Percentiles rank a stretch among this genome's conserved stretches.
phyloP scores from a whole-genome alignment of 1,140 invertebrate genomes.

The Magallana ariakensis region DNA sequence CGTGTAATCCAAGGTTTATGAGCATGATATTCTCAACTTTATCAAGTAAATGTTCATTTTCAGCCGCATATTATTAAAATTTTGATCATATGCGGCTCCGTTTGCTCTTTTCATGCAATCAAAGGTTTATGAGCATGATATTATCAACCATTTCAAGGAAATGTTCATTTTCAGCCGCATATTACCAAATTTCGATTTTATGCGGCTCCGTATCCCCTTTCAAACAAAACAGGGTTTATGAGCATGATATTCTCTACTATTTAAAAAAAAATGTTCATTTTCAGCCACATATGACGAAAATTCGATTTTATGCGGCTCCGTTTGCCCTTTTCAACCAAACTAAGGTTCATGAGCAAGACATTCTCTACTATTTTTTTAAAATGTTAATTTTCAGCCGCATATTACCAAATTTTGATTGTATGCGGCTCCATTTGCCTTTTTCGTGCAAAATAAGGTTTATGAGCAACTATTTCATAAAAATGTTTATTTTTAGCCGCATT shows the following conservation, averaged over 20 bases:
- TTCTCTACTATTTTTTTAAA: too few relatives aligned
- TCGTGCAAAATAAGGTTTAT: not conserved
- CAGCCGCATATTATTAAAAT: not conserved
- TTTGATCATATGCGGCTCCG: not conserved
- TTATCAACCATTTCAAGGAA: not conserved
- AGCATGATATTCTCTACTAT: not conserved
- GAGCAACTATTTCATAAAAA: not conserved
- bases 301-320: too few relatives aligned
- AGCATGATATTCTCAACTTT: too few relatives aligned
- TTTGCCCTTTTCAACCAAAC: too few relatives aligned
- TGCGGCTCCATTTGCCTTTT: too few relatives aligned
- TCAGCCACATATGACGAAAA: too few relatives aligned
- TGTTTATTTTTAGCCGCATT: not conserved
- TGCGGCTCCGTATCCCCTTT: not conserved
- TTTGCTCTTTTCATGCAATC: not conserved
- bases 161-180: conserved; percentile 1
- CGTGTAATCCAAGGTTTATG: too few relatives aligned
- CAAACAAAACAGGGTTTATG: not conserved
- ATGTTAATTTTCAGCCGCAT: too few relatives aligned
- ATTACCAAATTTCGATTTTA: not conserved
- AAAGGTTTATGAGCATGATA: not conserved
- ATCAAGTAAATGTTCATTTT: not conserved
- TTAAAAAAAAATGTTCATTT: too few relatives aligned
- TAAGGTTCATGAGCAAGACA: too few relatives aligned
- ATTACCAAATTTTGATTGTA: too few relatives aligned